Evolutionary conservation across 2,888 invertebrate species (phyloP), one percentile per base, ranked within the genome.

Genomic region (Calameuta filiformis): DNA sequence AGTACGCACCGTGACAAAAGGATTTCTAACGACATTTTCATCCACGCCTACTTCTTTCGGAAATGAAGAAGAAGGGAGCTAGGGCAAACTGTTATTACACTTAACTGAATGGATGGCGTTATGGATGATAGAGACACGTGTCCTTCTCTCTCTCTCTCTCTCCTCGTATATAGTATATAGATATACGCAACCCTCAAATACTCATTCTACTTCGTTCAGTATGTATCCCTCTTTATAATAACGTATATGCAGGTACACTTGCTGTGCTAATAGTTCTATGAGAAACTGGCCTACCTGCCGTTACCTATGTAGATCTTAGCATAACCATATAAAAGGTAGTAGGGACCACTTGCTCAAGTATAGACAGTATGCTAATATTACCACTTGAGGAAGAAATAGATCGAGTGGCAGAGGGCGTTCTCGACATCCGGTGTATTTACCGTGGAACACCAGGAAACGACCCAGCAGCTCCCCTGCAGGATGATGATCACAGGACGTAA

Each of bases 1-100:
- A 56, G 23, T 56, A 56, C 23, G 56, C 6, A 56, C 56, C 56
- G 23, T 56, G 56, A 56, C 56, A 56, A 56, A 56, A 56, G 56
- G 56, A 56, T 56, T 79, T 37, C 78, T 76, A 80, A 80, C 83
- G 83, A 83, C 82, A 85, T 85, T 86, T 83, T 82, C 81, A 81
- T 84, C 81, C 87, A 86, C 87, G 87, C 87, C 87, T 84, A 86
- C 85, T 84, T 82, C 75, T 77, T 73, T 82, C 56, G 71, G 73
- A 56, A 68, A 40, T 73, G 56, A n/a, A 35, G 75, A 37, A 69
- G 69, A 77, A 75, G 40, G 76, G 75, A 73, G 76, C 56, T 56
- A 56, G 79, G 79, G 79, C 76, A 75, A 81, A 75, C 81, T 76
- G 79, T 77, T 79, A 77, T 77, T 75, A 77, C 9, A 23, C 56